A percentile compares a stretch with the other conserved stretches of the same genome.
phyloP scores from a whole-genome alignment of 2,888 invertebrate species.

The Aphodius sticticus region DNA sequence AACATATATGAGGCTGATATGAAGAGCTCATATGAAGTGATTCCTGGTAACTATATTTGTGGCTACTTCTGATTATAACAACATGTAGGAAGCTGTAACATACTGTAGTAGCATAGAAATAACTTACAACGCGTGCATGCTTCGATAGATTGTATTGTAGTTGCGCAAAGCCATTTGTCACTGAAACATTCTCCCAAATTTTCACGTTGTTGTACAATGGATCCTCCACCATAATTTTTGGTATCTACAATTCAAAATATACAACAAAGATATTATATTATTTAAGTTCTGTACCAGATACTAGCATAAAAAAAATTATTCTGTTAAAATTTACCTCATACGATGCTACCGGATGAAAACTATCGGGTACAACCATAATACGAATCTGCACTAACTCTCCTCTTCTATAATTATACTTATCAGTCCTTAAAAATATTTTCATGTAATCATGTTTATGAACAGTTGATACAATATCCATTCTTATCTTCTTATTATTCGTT shows the following conservation, averaged over 20 bases:
- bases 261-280: no score
- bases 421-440: not conserved
- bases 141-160: not conserved
- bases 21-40: no score
- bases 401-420: not conserved
- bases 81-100: no score
- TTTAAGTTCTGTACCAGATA: no score
- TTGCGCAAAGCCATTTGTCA: not conserved
- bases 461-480: not conserved
- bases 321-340: not conserved
- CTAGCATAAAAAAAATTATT: not conserved
- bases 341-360: not conserved
- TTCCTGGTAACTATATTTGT: no score
- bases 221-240: not conserved
- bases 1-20: no score
- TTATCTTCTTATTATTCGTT: not conserved
- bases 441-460: not conserved
- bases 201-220: not conserved
- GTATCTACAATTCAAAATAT: not conserved
- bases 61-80: no score
- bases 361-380: not conserved
- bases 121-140: not conserved
- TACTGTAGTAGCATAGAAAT: no score
- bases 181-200: not conserved
- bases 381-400: not conserved